Evolutionary conservation across 1,140 invertebrate species (phyloP), one percentile per base, ranked within the genome.

Genomic region (Hylyphantes graminicola): DNA sequence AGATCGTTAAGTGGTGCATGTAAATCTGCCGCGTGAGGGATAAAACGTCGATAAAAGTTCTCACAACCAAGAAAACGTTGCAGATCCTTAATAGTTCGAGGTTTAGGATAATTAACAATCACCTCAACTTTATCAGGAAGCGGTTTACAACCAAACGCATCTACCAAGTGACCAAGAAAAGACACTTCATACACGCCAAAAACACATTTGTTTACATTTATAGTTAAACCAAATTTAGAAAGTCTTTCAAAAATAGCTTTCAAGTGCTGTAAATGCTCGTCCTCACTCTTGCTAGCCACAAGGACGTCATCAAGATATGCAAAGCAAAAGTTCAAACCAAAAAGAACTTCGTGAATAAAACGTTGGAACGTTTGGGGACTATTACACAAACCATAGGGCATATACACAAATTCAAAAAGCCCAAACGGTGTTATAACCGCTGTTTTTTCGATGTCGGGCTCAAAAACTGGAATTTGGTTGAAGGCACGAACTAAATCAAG

Each of bases 361-460:
- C n/a, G n/a, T n/a, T n/a, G n/a, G n/a, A n/a, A n/a, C n/a, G n/a
- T n/a, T n/a, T n/a, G 55, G 15, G 55, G 55, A 10, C 9, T 15
- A 59, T 59, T 59, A 59, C 55, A 59, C 15, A 59, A 59, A 59
- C 55, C 55, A 59, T 59, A 59, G 55, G 55, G 55, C 55, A 59
- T 59, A 15, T 59, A 59, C 55, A 59, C 55, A 59, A 59, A 59
- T 59, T 59, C 55, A 59, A 59, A 59, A 9, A 59, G 55, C 15
- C 15, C n/a, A n/a, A n/a, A n/a, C n/a, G n/a, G n/a, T n/a, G n/a
- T n/a, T n/a, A n/a, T n/a, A n/a, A n/a, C n/a, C 55, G 55, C 55
- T 59, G 55, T 59, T 15, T 59, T 59, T 59, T 59, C 55, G 55
- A 59, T 59, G 55, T 59, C 55, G 55, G 55, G 55, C 55, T 59